phyloP scores from a whole-genome alignment of 2,797 vertebrate genomes.

The Macropus fuliginosus region DNA sequence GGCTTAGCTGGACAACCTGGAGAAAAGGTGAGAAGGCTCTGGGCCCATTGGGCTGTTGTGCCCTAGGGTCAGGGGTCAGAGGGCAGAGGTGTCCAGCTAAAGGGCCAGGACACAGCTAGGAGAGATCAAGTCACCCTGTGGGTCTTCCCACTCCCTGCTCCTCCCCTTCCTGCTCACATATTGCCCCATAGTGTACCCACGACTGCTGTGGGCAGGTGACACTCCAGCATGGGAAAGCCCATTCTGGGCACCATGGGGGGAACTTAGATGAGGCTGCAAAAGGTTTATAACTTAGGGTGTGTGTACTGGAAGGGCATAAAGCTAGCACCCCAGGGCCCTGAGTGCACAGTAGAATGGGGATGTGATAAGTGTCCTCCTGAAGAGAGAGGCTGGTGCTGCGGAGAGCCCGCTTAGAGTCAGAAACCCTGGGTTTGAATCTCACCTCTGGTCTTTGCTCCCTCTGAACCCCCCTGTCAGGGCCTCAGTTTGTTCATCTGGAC shows the following conservation, averaged over 20 bases:
- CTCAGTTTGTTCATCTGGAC: not conserved
- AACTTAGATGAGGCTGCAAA: not conserved
- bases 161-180: no score
- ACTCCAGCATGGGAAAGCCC: not conserved
- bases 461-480: not conserved
- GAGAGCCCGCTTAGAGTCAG: not conserved
- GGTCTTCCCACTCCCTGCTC: not conserved
- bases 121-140: no score
- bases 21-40: conserved; percentile 82
- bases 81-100: not conserved
- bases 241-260: not conserved
- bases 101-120: not conserved
- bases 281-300: no score
- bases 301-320: no score
- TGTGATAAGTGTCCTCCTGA: no score
- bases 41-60: fast-evolving
- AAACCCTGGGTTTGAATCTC: not conserved
- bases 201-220: no score
- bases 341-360: not conserved
- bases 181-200: no score
- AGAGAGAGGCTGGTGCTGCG: no score
- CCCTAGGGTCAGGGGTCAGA: no score
- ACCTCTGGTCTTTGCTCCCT: no score
- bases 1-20: conserved; percentile 89
- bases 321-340: not conserved